These are phyloP conservation scores for Drosophila punjabiensis DNA, from an alignment of 1,140 invertebrate genomes.

Conservation along the genomic window DNA sequence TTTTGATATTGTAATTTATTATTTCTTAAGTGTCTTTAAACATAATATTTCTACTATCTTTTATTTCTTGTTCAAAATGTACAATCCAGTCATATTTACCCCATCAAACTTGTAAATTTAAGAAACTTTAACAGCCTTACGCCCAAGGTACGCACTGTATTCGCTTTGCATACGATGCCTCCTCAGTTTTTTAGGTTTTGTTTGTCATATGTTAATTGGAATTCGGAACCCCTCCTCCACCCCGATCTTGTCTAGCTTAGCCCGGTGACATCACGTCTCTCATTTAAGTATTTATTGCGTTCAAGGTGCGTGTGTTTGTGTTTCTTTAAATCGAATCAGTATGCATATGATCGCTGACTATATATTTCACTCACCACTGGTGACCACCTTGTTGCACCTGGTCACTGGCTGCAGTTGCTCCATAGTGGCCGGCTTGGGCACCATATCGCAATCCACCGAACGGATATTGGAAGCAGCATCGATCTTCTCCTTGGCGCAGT, in stretches of 20 bases:
- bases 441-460: constrained; percentile 69
- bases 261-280: constrained; percentile 67
- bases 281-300: constrained; percentile 23
- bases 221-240: constrained; percentile 17
- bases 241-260: constrained; percentile 21
- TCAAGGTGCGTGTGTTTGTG: constrained; percentile 46
- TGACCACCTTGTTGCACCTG: constrained; percentile 80
- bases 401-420: constrained; percentile 74
- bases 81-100: not conserved
- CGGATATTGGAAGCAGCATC: constrained; percentile 65
- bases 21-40: not conserved
- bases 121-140: not conserved
- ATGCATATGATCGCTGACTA: constrained; percentile 10
- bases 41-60: not conserved
- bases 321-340: constrained; percentile 17
- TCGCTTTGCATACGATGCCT: constrained; percentile 30
- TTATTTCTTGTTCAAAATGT: too few relatives aligned
- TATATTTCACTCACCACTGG: constrained; percentile 72
- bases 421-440: constrained; percentile 64
- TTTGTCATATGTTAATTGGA: constrained; percentile 66
- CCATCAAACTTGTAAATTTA: not conserved
- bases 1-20: not conserved
- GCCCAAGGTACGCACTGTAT: constrained; percentile 28
- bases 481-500: constrained; percentile 71
- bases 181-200: constrained; percentile 20